Evolutionary conservation across 2,113 vertebrate genomes (phyloP), one percentile per base, ranked within the genome.

Genomic region (Burhinus bistriatus): DNA sequence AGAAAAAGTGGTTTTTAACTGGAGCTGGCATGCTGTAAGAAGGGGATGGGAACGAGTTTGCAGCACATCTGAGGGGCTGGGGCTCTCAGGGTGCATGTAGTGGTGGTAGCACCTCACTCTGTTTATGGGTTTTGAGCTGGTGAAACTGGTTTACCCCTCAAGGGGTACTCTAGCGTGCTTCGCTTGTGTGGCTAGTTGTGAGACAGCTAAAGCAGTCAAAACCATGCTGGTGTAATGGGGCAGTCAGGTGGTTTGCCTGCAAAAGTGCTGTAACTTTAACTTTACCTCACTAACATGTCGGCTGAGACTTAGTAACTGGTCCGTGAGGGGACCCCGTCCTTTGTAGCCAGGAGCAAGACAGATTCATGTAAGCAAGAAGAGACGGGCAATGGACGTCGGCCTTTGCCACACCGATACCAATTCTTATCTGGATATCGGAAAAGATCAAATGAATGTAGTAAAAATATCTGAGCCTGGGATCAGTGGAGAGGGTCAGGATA

Each of bases 81-180:
- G 32, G 47, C 21, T 82, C 19, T 76, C 2, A 2, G 19, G 55
- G 27, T 1, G 0, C 0, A 0, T 18, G 25, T 69, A 26, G 13
- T 66, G 32, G 27, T 49, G 40, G 32, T 30, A 45, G 34, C 77
- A 89, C 4, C 11, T 73, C 66, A 8, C 2, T 7, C 34, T 0
- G 0, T 71, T 65, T 38, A 7, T 38, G 57, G 45, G 6, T 15
- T 93, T 83, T 64, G 73, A 59, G 47, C 69, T 85, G 57, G n/a
- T 75, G 70, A 75, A 59, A 29, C 55, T 86, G 27, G 7, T 92
- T 77, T 81, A 49, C 9, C 12, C 18, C 32, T 91, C 0, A 0
- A 75, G 38, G 34, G 9, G 5, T 57, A 30, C 18, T 69, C 44
- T 62, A 45, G 9, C 1, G 1, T 83, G 42, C 26, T 70, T 84